Base-by-base conservation (phyloP, 2,797 vertebrate species). In the Diceros bicornis region DNA sequence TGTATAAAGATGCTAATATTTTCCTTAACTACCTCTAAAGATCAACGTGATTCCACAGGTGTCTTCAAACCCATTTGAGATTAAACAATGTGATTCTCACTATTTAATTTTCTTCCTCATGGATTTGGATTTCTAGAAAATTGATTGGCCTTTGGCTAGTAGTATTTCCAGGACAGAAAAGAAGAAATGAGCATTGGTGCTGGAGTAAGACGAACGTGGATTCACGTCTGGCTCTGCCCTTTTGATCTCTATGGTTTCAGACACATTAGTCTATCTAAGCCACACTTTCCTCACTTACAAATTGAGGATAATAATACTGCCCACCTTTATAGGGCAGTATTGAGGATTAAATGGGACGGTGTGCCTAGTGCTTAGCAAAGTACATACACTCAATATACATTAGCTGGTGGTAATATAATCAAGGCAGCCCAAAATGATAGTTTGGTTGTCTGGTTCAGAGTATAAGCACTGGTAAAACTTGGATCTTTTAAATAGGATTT, bases 41-140 rank as follows among this genome's bases (percentile, higher is more conserved):
- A 87, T 64, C 61, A 87, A n/a, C 57, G 71, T 27, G n/a, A 89
- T 96, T 96, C 18, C 69, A 86, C 4, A 61, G 59, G 27, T 68
- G 89, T 85, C 74, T 95, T 93, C 10, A 92, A 62, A 55, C 21
- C 37, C 72, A 66, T 66, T n/a, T 93, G 85, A 91, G 64, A 94
- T 91, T 74, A 95, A 96, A 86, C 18, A 59, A 41, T 68, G 25
- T 23, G 41, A 89, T 91, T 86, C 37, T 64, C 37, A 61, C 50
- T n/a, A 69, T 97, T 96, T 92, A 41, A 84, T 81, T 89, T 84
- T 89, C 52, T 96, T 97, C 83, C 20, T 89, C 14, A 11, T 64
- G 13, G 59, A 89, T 87, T 32, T 94, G 41, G 27, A 68, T 78
- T 41, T 14, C 66, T 93, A 69, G 50, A 75, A 91, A 91, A 84